phyloP scores from a whole-genome alignment of 2,797 vertebrate species.

The Chaenodraco wilsoni region DNA sequence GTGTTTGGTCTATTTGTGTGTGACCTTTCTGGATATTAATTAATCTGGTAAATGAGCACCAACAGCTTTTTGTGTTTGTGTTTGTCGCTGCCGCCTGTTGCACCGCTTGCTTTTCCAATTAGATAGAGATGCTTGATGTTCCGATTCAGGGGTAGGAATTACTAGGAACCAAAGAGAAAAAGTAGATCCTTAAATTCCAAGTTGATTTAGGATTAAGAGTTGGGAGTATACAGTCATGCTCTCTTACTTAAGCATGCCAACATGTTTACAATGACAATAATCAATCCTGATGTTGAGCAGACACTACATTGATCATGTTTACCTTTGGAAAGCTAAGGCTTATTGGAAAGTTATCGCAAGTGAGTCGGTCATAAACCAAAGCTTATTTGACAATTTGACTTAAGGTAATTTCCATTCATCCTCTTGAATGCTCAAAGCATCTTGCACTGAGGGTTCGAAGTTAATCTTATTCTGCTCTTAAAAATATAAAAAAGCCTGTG shows the following conservation, averaged over 20 bases:
- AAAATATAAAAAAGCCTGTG: background rate
- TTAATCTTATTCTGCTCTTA: background rate
- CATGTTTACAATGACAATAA: background rate
- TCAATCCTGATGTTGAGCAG: background rate
- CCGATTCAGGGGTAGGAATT: conserved; percentile 6
- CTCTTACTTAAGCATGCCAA: background rate
- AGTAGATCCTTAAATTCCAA: background rate
- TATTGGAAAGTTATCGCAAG: background rate
- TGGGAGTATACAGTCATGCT: background rate
- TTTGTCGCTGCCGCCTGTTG: conserved; percentile 20
- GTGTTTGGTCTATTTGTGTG: conserved; percentile 10
- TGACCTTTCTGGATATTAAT: conserved; percentile 56
- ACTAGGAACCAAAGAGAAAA: conserved; percentile 8
- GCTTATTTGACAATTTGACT: background rate
- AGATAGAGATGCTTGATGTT: conserved; percentile 35
- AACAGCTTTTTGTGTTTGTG: conserved; percentile 38
- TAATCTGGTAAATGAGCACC: conserved; percentile 49
- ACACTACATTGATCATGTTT: background rate
- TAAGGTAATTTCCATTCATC: background rate
- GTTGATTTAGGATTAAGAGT: background rate
- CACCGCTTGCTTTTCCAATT: conserved; percentile 45
- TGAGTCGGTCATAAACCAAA: background rate
- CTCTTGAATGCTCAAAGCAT: background rate
- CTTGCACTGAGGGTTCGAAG: too few relatives aligned
- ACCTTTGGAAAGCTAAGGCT: too few relatives aligned